These are phyloP conservation scores for Drosophila fungiperda DNA, from an alignment of 2,888 invertebrate species.

Conservation along the genomic window DNA sequence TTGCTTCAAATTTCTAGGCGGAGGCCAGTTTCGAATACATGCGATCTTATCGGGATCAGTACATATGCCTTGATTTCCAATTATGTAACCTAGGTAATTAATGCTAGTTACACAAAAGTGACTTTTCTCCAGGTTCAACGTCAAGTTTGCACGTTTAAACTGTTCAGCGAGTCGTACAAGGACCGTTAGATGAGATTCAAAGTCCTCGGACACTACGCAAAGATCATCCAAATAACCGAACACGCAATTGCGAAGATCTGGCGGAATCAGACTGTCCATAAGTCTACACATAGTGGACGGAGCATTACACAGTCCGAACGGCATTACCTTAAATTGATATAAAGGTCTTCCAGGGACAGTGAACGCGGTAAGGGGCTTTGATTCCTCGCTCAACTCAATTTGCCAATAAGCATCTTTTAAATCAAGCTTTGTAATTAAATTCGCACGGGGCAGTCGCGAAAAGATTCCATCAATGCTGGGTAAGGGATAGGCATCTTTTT, in stretches of 20 bases:
- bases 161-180: background rate
- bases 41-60: background rate
- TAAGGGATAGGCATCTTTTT: no score
- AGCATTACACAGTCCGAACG: background rate
- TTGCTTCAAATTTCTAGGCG: background rate
- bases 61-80: background rate
- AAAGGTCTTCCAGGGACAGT: background rate
- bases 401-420: no score
- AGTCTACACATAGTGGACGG: background rate
- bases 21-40: background rate
- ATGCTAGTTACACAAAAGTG: constrained; percentile 1
- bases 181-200: background rate
- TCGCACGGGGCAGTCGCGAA: no score
- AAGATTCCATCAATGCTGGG: no score
- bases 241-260: no score
- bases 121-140: background rate
- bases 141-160: background rate
- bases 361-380: background rate
- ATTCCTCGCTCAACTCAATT: background rate
- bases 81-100: background rate
- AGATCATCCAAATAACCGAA: no score
- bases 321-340: background rate
- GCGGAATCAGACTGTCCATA: background rate
- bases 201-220: background rate
- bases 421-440: no score